Conservation (phyloP, 2,888 invertebrate species). For the Scaeva pyrastri region DNA sequence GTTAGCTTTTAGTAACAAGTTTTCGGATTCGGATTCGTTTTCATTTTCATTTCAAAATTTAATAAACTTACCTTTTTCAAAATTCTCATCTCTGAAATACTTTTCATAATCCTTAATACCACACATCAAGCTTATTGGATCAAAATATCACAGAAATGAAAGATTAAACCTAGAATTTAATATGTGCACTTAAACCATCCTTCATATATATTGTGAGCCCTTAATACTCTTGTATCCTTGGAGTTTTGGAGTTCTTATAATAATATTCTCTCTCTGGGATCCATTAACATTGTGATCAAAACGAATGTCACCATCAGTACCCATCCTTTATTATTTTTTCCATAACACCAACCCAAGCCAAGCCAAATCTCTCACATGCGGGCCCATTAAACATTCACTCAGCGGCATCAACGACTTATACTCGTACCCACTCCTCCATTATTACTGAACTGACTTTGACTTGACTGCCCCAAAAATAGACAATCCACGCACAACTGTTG, state of each 20-base stretch:
- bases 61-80: too few relatives aligned
- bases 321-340: not conserved
- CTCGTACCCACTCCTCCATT: slow-evolving; percentile 43
- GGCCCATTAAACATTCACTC: slow-evolving; percentile 44
- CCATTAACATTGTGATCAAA: slow-evolving; percentile 8
- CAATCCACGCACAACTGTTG: slow-evolving; percentile 73
- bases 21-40: too few relatives aligned
- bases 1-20: too few relatives aligned
- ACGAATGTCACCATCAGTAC: slow-evolving; percentile 13
- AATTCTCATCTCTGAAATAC: too few relatives aligned
- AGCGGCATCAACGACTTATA: slow-evolving; percentile 54
- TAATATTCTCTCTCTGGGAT: not conserved
- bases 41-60: too few relatives aligned
- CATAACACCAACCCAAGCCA: not conserved
- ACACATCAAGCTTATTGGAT: too few relatives aligned
- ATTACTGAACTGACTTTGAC: too few relatives aligned
- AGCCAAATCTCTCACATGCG: slow-evolving; percentile 24
- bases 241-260: not conserved
- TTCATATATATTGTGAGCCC: too few relatives aligned
- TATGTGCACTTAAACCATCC: too few relatives aligned
- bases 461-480: slow-evolving; percentile 64
- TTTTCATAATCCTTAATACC: too few relatives aligned
- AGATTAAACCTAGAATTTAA: too few relatives aligned
- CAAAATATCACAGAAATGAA: too few relatives aligned
- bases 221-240: slow-evolving; percentile 10